phyloP scores from a whole-genome alignment of 92 coral and sea anemone genomes.

The Zoanthus solanderi region DNA sequence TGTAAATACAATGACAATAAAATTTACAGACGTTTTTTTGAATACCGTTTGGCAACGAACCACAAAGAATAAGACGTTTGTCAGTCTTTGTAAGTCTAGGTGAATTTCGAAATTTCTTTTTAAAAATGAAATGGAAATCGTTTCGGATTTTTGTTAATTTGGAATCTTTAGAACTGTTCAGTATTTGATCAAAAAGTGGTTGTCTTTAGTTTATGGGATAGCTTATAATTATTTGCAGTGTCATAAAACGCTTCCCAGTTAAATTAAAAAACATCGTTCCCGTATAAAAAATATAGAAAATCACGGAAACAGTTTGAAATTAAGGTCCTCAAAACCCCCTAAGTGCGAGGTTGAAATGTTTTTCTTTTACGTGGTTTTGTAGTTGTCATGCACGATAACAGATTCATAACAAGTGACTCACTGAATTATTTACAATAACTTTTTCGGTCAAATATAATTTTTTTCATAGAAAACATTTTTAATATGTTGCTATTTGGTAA shows the following conservation, averaged over 20 bases:
- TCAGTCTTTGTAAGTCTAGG: too few relatives aligned
- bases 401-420: neutral
- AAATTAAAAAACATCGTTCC: neutral
- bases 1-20: neutral
- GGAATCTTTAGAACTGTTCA: too few relatives aligned
- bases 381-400: neutral
- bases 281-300: neutral
- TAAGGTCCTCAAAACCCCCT: conserved; percentile 10
- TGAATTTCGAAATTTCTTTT: too few relatives aligned
- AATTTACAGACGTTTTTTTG: neutral
- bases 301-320: conserved; percentile 4
- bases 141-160: too few relatives aligned
- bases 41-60: neutral
- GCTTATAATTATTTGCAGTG: too few relatives aligned
- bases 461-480: neutral
- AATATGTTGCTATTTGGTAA: neutral
- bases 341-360: neutral
- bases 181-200: too few relatives aligned
- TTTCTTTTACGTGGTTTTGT: neutral
- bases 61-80: too few relatives aligned
- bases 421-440: neutral
- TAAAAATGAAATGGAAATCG: too few relatives aligned
- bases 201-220: too few relatives aligned
- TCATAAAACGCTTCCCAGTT: too few relatives aligned
- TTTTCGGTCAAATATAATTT: neutral